Base-by-base conservation (phyloP, 2,797 vertebrate genomes). In the Phrynocephalus forsythii region DNA sequence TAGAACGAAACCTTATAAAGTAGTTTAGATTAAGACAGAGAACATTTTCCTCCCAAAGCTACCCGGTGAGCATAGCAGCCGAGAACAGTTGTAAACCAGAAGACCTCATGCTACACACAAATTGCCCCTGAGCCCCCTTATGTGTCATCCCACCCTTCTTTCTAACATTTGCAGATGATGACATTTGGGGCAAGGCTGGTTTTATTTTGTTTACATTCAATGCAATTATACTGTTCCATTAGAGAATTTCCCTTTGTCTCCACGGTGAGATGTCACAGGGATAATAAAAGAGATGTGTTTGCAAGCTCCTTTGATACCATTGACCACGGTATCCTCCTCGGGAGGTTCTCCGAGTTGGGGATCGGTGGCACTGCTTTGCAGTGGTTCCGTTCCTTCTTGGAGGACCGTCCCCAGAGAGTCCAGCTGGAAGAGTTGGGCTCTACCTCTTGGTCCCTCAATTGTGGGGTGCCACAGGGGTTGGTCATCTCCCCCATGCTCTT, bases 241-340 rank as follows among this genome's bases (percentile, higher is more conserved):
- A 79, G 28, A 63, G 52, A 73, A 66, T 50, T 22, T 28, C 38
- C 63, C 15, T 24, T 63, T 6, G 56, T 48, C 13, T 80, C 67
- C 76, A 73, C 33, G 56, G 56, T 80, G 78, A 88, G 52, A 84
- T 72, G 84, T 50, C 79, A 79, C 30, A 60, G 24, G 6, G 15
- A 48, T 84, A 79, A 86, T 71, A 69, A 84, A 81, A 50, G 83
- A 86, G 66, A 26, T 13, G 60, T 66, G 56, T 73, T 79, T 84
- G 66, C 56, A 52, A 72, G 67, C 33, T 33, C 33, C 33, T 33
- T 33, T 33, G 33, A 33, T 33, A 33, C 33, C 33, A 2, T 33
- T 2, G 33, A 33, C 33, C 33, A 33, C 33, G 33, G 33, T 33
- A 33, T 33, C 33, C 33, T 33, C 33, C 33, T 33, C 3, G 33